A percentile compares a stretch with the other conserved stretches of the same genome.
Evolutionary conservation across 2,797 vertebrate species (phyloP).

Genomic region (Gouania willdenowi): DNA sequence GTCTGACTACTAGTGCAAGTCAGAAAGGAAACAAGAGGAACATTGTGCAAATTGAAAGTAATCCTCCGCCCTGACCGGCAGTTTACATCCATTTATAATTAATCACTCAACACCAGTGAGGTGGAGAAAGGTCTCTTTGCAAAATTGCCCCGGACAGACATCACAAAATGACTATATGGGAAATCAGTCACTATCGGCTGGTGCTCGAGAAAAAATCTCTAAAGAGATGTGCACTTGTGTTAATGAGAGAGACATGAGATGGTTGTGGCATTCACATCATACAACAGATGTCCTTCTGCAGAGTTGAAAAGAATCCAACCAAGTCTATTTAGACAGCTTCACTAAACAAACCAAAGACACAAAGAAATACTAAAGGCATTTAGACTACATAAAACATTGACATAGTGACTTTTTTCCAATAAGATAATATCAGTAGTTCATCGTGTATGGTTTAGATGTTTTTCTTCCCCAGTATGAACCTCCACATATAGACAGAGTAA

Average conservation of each 20-base stretch:
- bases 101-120: constrained; percentile 52
- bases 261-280: constrained; percentile 21
- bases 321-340: constrained; percentile 26
- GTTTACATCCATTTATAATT: constrained; percentile 69
- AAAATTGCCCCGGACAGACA: constrained; percentile 54
- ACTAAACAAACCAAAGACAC: too few relatives aligned
- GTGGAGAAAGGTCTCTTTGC: constrained; percentile 54
- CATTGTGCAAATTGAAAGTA: constrained; percentile 61
- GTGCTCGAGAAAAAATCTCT: constrained; percentile 24
- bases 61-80: constrained; percentile 42
- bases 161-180: constrained; percentile 29
- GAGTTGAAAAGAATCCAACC: constrained; percentile 22
- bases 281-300: constrained; percentile 20
- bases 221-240: constrained; percentile 34
- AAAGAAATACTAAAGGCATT: too few relatives aligned
- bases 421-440: too few relatives aligned
- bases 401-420: constrained; percentile 17
- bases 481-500: too few relatives aligned
- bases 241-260: constrained; percentile 16
- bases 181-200: constrained; percentile 21
- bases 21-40: constrained; percentile 14
- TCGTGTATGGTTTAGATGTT: too few relatives aligned
- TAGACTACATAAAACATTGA: too few relatives aligned
- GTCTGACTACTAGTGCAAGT: constrained; percentile 40
- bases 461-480: too few relatives aligned